These are phyloP conservation scores for Pseudocheirus occidentalis DNA, from an alignment of 2,797 vertebrate genomes.

Conservation along the genomic window DNA sequence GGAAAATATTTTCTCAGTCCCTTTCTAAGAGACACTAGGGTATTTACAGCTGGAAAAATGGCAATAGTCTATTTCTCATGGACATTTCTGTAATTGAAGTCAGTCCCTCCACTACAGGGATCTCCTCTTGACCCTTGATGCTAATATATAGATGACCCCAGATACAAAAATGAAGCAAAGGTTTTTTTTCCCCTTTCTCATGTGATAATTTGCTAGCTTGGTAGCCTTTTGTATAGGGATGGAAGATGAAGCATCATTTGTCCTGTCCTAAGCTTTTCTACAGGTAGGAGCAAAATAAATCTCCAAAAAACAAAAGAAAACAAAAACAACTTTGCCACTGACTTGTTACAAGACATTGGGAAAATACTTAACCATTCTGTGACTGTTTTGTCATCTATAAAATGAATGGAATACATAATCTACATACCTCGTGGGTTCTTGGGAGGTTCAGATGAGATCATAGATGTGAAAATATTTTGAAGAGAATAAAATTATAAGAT, in stretches of 20 bases:
- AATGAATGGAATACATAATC: not conserved
- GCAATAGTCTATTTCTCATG: conserved; percentile 5
- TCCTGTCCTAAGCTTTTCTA: not conserved
- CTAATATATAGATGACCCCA: not conserved
- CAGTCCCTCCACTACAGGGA: conserved; percentile 3
- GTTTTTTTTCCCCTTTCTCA: not conserved
- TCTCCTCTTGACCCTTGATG: not conserved
- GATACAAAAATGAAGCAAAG: not conserved
- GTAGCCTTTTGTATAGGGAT: not conserved
- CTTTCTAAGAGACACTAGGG: not conserved
- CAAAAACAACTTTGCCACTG: not conserved
- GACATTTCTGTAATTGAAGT: conserved; percentile 36
- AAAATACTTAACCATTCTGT: not conserved
- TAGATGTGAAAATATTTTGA: not conserved
- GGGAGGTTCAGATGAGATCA: not conserved
- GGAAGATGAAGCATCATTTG: not conserved
- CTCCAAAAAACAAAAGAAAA: no score
- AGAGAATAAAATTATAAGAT: not conserved
- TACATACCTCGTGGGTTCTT: not conserved
- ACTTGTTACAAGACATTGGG: not conserved
- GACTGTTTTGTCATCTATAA: not conserved
- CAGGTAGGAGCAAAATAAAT: not conserved
- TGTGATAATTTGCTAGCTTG: not conserved
- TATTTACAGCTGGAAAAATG: conserved; percentile 25
- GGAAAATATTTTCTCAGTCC: conserved; percentile 32